Evolutionary conservation across 2,797 vertebrate genomes (phyloP).

Genomic region (Pogonophryne albipinna): DNA sequence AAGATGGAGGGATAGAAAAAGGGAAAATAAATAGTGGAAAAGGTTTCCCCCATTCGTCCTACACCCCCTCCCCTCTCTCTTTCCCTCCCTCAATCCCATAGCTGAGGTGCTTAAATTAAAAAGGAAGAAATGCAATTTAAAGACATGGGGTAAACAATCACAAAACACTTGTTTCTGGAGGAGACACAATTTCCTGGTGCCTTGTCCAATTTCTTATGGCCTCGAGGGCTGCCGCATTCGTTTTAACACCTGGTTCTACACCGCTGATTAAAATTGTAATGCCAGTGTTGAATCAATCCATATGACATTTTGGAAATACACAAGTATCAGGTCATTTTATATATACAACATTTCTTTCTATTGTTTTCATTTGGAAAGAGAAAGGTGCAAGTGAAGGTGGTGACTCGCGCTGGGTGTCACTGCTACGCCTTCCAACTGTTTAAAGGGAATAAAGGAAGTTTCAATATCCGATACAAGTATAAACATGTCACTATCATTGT

Average conservation of each 20-base stretch:
- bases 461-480: conserved; percentile 71
- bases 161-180: conserved; percentile 87
- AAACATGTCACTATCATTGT: conserved; percentile 50
- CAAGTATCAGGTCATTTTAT: conserved; percentile 82
- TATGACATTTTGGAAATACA: conserved; percentile 89
- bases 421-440: conserved; percentile 82
- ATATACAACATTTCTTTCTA: conserved; percentile 71
- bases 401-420: conserved; percentile 61
- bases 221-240: conserved; percentile 83
- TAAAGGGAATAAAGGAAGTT: conserved; percentile 58
- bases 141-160: conserved; percentile 92
- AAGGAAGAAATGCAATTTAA: conserved; percentile 95
- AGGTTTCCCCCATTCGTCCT: conserved; percentile 63
- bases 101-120: conserved; percentile 88
- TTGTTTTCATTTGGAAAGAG: conserved; percentile 74
- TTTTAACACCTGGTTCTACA: conserved; percentile 90
- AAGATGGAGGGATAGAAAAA: conserved; percentile 79
- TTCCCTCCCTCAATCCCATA: conserved; percentile 75
- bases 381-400: conserved; percentile 71
- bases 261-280: conserved; percentile 92
- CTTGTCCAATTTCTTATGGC: conserved; percentile 91
- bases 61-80: conserved; percentile 21
- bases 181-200: conserved; percentile 88
- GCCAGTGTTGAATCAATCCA: conserved; percentile 88
- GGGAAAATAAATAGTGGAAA: conserved; percentile 52